Percentiles rank a stretch among this genome's conserved stretches.
Conservation (phyloP, 2,113 vertebrate species). For the Dunckerocampus dactyliophorus region DNA sequence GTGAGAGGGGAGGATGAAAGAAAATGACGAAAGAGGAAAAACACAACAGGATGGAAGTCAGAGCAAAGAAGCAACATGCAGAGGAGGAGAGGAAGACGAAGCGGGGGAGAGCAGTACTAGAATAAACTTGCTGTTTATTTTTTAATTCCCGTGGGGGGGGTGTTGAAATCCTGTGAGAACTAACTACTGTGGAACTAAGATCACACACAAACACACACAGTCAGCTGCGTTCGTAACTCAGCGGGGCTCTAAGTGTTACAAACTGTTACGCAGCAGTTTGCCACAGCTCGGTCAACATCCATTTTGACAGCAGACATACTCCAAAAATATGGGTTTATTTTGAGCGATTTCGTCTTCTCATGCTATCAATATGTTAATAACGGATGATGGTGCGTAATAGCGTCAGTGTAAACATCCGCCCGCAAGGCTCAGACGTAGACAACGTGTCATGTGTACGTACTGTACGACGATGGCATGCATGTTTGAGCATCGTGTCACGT, state of each 20-base stretch:
- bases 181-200: slow-evolving; percentile 60
- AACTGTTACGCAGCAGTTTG: slow-evolving; percentile 1
- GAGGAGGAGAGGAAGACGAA: neutral
- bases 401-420: neutral
- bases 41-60: neutral
- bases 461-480: neutral
- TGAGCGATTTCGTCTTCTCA: slow-evolving; percentile 8
- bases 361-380: slow-evolving; percentile 22
- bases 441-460: too few relatives aligned
- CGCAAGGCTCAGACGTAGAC: neutral
- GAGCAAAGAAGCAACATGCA: neutral
- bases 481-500: slow-evolving; percentile 7
- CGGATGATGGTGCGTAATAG: slow-evolving; percentile 5
- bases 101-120: slow-evolving; percentile 31
- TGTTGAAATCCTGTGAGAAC: slow-evolving; percentile 62
- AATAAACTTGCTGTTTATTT: slow-evolving; percentile 54
- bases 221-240: slow-evolving; percentile 7
- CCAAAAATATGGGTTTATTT: slow-evolving; percentile 23
- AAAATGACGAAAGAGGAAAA: neutral
- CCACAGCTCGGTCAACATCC: slow-evolving; percentile 29
- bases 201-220: slow-evolving; percentile 21
- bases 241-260: slow-evolving; percentile 15
- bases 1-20: neutral
- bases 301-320: slow-evolving; percentile 9
- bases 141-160: slow-evolving; percentile 46